Evolutionary conservation across 2,888 invertebrate species (phyloP), one percentile per base, ranked within the genome.

Genomic region (Latheticus oryzae): DNA sequence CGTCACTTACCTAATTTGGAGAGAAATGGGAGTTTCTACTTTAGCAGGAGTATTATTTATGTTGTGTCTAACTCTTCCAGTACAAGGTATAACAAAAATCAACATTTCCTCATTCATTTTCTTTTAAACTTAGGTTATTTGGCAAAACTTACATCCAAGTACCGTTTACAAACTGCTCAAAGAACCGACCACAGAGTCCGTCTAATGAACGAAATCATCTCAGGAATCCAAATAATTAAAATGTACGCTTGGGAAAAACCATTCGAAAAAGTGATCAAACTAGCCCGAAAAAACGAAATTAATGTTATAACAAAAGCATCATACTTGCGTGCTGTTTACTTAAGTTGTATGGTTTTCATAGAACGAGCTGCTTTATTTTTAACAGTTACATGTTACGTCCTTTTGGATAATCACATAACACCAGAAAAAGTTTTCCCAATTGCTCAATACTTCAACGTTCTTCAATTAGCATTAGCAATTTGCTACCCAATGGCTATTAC

Each of bases 181-280:
- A 73, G 74, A 61, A 82, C 89, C 0, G 90, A 90, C 72, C 82
- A 85, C 62, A 74, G 90, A 30, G 85, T 90, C 1, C 81, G 86
- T 15, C 71, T 89, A 2, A 89, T 90, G 88, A 87, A 84, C 67
- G 89, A 90, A 76, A 85, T 90, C 35, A 84, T 90, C 30, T 81
- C 83, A 0, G 89, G 88, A 0, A 88, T 90, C 62, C 83, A 87
- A 68, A 87, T 89, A 1, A 88, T 90, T 62, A 90, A 90, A 75
- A 89, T 90, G 89, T 90, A 89, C 70, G 85, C 88, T 0, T 90
- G 90, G 84, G 90, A 90, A 71, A 85, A 83, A 60, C 86, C 88
- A 0, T 90, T 90, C 68, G 84, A 85, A 33, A 79, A 82, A 7
- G 68, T 88, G 26, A 82, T 89, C 0, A 80, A 81, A 40, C 68